These are phyloP conservation scores for Sparidentex hasta DNA, from an alignment of 2,797 vertebrate genomes.

Conservation along the genomic window DNA sequence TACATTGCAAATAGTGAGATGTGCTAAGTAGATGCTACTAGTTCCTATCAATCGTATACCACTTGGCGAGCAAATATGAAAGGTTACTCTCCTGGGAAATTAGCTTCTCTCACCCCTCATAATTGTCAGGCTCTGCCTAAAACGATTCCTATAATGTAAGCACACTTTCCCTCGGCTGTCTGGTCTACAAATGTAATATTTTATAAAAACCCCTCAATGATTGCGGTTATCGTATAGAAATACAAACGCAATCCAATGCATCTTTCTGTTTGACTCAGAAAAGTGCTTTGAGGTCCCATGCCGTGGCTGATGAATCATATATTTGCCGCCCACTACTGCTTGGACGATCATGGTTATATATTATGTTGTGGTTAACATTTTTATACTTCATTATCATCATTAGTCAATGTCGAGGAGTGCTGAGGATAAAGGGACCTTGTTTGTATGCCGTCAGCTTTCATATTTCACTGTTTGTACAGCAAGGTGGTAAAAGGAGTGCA, in stretches of 20 bases:
- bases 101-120: constrained; percentile 26
- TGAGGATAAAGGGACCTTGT: constrained; percentile 7
- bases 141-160: constrained; percentile 23
- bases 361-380: constrained; percentile 8
- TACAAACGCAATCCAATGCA: constrained; percentile 11
- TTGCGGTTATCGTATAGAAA: constrained; percentile 3
- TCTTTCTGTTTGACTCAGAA: constrained; percentile 1
- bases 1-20: constrained; percentile 15
- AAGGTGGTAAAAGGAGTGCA: not conserved
- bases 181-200: constrained; percentile 3
- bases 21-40: not conserved
- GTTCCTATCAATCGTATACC: constrained; percentile 30
- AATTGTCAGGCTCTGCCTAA: constrained; percentile 40
- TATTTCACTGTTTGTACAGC: not conserved
- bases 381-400: constrained; percentile 8
- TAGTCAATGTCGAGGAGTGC: constrained; percentile 11
- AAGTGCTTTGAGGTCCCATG: constrained; percentile 16
- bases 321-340: constrained; percentile 12
- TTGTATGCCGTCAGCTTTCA: constrained; percentile 2
- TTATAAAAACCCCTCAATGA: not conserved
- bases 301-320: constrained; percentile 27
- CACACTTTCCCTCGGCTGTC: constrained; percentile 18
- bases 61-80: constrained; percentile 50
- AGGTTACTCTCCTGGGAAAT: constrained; percentile 55
- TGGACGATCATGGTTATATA: not conserved